Evolutionary conservation across 2,888 invertebrate genomes (phyloP), one percentile per base, ranked within the genome.

Genomic region (Polydesmus complanatus): DNA sequence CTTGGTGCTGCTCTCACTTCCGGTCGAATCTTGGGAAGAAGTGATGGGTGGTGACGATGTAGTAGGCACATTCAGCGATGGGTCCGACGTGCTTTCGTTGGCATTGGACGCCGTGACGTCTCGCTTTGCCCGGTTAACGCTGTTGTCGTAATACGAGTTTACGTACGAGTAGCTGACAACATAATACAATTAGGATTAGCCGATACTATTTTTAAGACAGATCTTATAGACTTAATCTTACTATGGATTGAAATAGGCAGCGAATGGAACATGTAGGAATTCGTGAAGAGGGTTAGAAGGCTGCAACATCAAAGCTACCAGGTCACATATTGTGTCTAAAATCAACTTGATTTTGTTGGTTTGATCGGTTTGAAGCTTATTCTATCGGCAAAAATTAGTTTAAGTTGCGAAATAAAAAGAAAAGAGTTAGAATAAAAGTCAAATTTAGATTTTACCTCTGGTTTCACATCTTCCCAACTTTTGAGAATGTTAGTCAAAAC

Each of bases 191-290:
- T n/a, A n/a, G n/a, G n/a, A n/a, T n/a, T n/a, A n/a, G n/a, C n/a
- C n/a, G n/a, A n/a, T n/a, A n/a, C n/a, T n/a, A n/a, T n/a, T n/a
- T n/a, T n/a, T n/a, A n/a, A n/a, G n/a, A n/a, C n/a, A n/a, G n/a
- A n/a, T n/a, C n/a, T n/a, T n/a, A n/a, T n/a, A n/a, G n/a, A 37
- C 5, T 14, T 8, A 37, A 37, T 37, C 37, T 37, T 37, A 37
- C 37, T 37, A 37, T 37, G 37, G 37, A 37, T 37, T 37, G 5
- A 37, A 37, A 5, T 8, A 8, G 37, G 37, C 27, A 48, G 54
- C 49, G 18, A 60, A 54, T 11, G 60, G 55, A 47, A 60, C 27
- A 23, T 55, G 55, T 19, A 60, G 37, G 47, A 48, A 60, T 18
- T 25, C 53, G 49, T 60, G 25, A 5, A 60, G 14, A 18, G 48